Base-by-base conservation (phyloP, 1,140 invertebrate species). In the Lepidurus couesii region DNA sequence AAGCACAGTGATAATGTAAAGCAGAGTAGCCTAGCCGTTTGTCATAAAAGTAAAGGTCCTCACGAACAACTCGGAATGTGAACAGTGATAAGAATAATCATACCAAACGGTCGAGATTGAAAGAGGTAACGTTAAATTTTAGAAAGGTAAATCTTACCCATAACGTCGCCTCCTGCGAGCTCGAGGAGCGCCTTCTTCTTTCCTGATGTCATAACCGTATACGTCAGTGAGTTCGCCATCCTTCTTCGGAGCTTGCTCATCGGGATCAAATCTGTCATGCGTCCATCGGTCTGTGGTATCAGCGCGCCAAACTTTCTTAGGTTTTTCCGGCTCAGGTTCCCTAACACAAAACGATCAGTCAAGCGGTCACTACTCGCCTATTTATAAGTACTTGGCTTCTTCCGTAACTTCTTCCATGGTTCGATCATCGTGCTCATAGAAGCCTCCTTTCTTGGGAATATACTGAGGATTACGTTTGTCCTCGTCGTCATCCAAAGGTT, bases 381-480 rank as follows among this genome's bases (percentile, higher is more conserved):
- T 83, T 83, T 53, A 79, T 82, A 43, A 78, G 80, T 81, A 83
- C 82, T 34, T 79, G 44, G 13, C 77, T 9, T 21, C 84, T 85
- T 86, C 89, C 87, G 82, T 85, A 80, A 92, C 91, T 26, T 92
- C 91, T 24, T 83, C 83, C 34, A 89, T 89, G n/a, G 92, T 93
- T 81, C 95, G 86, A 83, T 96, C 94, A 85, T 98, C 96, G 84
- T 98, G 96, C 82, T 98, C 96, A 83, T 98, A 98, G 85, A 98
- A 98, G 5, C 94, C 95, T 21, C 97, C 97, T 80, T 92, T 90
- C 85, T 97, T 96, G 0, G 97, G 97, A 83, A 98, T 97, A 84
- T 97, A 98, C 81, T 98, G 96, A 7, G 96, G 96, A 87, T 98
- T 98, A 82, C 95, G 92, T 80, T 93, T 89, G 84, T 98, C 96